Conservation (phyloP, 2,113 vertebrate genomes). For the Leptodactylus fuscus region DNA sequence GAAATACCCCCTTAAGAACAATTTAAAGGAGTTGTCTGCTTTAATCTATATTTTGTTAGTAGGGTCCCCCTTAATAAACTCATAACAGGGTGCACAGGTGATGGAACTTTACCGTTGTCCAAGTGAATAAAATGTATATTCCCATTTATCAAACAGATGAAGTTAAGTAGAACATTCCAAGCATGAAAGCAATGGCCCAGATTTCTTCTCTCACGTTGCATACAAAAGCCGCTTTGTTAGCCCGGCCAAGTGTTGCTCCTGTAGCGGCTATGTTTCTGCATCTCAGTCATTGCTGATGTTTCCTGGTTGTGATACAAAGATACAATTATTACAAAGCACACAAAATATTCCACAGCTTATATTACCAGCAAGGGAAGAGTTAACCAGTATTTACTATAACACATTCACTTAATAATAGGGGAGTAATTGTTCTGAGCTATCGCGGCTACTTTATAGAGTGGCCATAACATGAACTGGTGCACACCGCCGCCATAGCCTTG, state of each 20-base stretch:
- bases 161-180: slow-evolving; percentile 52
- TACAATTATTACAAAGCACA: slow-evolving; percentile 5
- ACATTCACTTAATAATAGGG: background rate
- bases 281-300: slow-evolving; percentile 29
- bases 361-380: background rate
- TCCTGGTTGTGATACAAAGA: slow-evolving; percentile 47
- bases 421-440: too few species aligned
- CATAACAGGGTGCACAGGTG: too few species aligned
- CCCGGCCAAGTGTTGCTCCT: slow-evolving; percentile 11
- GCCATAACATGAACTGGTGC: too few species aligned
- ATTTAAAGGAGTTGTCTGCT: too few species aligned
- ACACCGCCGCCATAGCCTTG: too few species aligned
- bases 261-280: slow-evolving; percentile 22
- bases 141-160: background rate
- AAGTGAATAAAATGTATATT: slow-evolving; percentile 37
- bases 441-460: too few species aligned
- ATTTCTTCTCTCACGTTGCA: slow-evolving; percentile 27
- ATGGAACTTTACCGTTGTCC: too few species aligned
- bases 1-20: too few species aligned
- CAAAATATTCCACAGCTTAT: slow-evolving; percentile 34
- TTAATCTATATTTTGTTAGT: too few species aligned
- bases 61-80: too few species aligned
- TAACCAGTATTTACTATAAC: background rate
- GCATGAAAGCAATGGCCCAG: slow-evolving; percentile 40
- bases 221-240: slow-evolving; percentile 48